Evolutionary conservation across 2,888 invertebrate genomes (phyloP).

Genomic region (Steinernema hermaphroditum): DNA sequence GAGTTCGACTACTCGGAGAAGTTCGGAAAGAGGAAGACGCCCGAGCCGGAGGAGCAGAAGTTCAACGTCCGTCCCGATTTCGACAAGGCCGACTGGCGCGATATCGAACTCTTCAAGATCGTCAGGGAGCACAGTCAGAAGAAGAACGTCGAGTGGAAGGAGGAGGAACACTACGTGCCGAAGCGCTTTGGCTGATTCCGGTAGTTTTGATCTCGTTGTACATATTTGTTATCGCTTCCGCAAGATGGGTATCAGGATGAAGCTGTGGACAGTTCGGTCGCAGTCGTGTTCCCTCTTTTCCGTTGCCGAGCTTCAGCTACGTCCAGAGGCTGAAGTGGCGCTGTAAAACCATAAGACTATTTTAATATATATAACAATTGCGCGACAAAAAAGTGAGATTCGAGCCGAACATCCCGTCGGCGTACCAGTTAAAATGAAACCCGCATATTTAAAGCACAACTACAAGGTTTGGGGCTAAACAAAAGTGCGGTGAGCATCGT

Average conservation of each 20-base stretch:
- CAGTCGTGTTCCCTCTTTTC: too few species aligned
- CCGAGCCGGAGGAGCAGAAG: slow-evolving; percentile 49
- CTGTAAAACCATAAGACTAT: too few species aligned
- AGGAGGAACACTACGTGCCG: slow-evolving; percentile 60
- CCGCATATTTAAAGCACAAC: too few species aligned
- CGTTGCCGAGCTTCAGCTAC: too few species aligned
- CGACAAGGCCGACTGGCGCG: slow-evolving; percentile 64
- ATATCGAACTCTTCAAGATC: slow-evolving; percentile 64
- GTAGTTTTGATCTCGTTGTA: not conserved
- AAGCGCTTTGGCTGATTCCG: slow-evolving; percentile 38
- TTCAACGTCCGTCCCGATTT: slow-evolving; percentile 64
- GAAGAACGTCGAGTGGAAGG: slow-evolving; percentile 56
- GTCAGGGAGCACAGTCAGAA: slow-evolving; percentile 59
- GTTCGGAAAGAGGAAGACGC: slow-evolving; percentile 56
- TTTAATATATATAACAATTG: too few species aligned
- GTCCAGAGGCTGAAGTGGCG: too few species aligned
- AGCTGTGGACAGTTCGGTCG: too few species aligned
- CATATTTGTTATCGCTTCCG: slow-evolving; percentile 3
- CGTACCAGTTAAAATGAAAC: too few species aligned
- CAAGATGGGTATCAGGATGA: too few species aligned
- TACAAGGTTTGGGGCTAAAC: not conserved
- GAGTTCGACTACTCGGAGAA: slow-evolving; percentile 63
- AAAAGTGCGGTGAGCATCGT: not conserved
- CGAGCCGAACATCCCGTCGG: too few species aligned
- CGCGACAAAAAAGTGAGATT: too few species aligned